Conservation (phyloP, 2,113 vertebrate species). For the Perca fluviatilis region DNA sequence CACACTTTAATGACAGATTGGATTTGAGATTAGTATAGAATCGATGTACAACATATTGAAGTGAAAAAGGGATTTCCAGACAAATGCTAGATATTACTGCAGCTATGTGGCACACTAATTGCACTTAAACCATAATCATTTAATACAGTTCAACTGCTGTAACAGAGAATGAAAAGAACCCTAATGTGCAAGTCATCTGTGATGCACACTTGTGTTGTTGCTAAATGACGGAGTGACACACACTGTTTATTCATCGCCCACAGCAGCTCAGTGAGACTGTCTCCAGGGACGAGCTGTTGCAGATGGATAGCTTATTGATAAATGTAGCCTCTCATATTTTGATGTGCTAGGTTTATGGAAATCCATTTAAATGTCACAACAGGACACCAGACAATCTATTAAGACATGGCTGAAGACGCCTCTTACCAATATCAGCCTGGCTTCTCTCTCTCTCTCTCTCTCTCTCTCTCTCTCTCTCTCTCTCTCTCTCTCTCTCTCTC, state of each 20-base stretch:
- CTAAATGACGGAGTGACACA: slow-evolving; percentile 30
- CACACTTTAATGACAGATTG: slow-evolving; percentile 4
- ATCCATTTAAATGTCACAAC: slow-evolving; percentile 55
- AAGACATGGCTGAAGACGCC: slow-evolving; percentile 11
- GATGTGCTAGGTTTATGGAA: slow-evolving; percentile 58
- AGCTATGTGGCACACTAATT: background rate
- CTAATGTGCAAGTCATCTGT: slow-evolving; percentile 6
- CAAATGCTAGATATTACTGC: background rate
- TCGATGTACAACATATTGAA: background rate
- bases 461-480: background rate
- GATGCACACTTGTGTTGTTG: slow-evolving; percentile 18
- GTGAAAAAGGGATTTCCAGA: background rate
- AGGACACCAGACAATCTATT: slow-evolving; percentile 47
- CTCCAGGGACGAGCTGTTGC: slow-evolving; percentile 36
- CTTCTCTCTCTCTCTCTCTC: background rate
- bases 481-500: background rate
- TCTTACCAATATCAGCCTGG: slow-evolving; percentile 2
- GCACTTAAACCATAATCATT: background rate
- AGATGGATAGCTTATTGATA: slow-evolving; percentile 59
- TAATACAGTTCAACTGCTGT: background rate
- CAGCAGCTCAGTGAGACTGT: slow-evolving; percentile 41
- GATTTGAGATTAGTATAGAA: background rate
- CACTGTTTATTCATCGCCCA: slow-evolving; percentile 31
- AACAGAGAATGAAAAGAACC: background rate
- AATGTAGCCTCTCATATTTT: slow-evolving; percentile 45